These are phyloP conservation scores for Escarpia spicata DNA, from an alignment of 2,888 invertebrate genomes.

Conservation along the genomic window DNA sequence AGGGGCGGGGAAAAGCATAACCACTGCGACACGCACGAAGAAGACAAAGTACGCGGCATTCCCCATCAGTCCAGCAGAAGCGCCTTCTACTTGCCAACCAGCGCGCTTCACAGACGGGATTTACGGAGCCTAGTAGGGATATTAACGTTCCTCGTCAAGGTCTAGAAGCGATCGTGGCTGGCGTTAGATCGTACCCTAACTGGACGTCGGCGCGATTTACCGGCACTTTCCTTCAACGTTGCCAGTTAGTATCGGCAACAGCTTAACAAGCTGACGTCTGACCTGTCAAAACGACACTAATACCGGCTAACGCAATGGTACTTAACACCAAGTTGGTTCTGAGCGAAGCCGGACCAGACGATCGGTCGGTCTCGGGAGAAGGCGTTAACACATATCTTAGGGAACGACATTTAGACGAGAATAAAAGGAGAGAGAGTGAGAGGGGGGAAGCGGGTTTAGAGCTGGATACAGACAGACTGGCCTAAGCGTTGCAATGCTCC, in stretches of 20 bases:
- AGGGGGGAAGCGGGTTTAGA: background rate
- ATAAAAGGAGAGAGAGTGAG: background rate
- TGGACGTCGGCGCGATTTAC: conserved; percentile 10
- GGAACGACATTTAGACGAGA: background rate
- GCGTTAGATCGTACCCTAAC: background rate
- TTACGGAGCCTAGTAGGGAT: background rate
- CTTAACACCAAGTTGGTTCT: background rate
- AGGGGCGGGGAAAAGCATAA: no score
- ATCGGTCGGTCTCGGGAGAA: background rate
- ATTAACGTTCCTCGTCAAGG: background rate
- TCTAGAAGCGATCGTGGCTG: background rate
- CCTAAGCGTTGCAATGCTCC: no score
- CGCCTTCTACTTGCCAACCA: background rate
- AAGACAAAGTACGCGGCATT: background rate
- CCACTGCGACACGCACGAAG: no score
- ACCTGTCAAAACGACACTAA: background rate
- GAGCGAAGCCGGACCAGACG: background rate
- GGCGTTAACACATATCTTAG: background rate
- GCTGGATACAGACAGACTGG: no score
- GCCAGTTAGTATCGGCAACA: background rate
- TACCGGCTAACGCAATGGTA: background rate
- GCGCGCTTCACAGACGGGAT: background rate
- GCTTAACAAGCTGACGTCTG: background rate
- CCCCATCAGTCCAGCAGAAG: background rate
- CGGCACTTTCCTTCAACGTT: background rate